Evolutionary conservation across 2,888 invertebrate genomes (phyloP).

Genomic region (Megastigmus dorsalis): DNA sequence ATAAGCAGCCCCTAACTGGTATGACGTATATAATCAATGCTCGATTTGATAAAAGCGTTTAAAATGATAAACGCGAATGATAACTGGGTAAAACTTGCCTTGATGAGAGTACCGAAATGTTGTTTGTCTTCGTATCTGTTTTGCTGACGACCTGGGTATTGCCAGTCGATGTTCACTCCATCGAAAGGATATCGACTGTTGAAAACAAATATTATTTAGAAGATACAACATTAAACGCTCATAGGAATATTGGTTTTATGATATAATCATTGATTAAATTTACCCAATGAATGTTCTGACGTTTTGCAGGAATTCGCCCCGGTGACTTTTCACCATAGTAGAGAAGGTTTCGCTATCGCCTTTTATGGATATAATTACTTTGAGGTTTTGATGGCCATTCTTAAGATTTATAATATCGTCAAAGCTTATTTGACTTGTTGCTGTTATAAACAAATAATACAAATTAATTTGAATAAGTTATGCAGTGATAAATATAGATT

Average conservation of each 20-base stretch:
- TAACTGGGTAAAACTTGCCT: too few species aligned
- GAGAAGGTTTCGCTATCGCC: slow-evolving; percentile 15
- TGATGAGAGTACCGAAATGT: slow-evolving; percentile 85
- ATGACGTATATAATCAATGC: too few species aligned
- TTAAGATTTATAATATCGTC: slow-evolving; percentile 8
- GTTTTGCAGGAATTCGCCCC: neutral
- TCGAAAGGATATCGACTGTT: slow-evolving; percentile 76
- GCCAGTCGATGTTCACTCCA: slow-evolving; percentile 89
- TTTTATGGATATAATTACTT: slow-evolving; percentile 34
- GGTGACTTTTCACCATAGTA: neutral
- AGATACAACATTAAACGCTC: too few species aligned
- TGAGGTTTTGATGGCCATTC: neutral
- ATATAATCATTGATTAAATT: neutral
- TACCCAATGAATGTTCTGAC: slow-evolving; percentile 23
- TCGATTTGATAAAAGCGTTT: too few species aligned
- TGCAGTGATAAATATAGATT: neutral
- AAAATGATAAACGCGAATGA: too few species aligned
- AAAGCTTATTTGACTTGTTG: slow-evolving; percentile 7
- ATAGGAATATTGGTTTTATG: too few species aligned
- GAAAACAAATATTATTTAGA: neutral
- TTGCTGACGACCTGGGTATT: slow-evolving; percentile 86
- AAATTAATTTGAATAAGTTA: neutral
- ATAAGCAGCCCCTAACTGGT: too few species aligned
- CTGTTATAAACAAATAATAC: neutral
- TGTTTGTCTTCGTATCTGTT: slow-evolving; percentile 82